phyloP scores from a whole-genome alignment of 2,888 invertebrate genomes.

The Cylindroiulus punctatus region DNA sequence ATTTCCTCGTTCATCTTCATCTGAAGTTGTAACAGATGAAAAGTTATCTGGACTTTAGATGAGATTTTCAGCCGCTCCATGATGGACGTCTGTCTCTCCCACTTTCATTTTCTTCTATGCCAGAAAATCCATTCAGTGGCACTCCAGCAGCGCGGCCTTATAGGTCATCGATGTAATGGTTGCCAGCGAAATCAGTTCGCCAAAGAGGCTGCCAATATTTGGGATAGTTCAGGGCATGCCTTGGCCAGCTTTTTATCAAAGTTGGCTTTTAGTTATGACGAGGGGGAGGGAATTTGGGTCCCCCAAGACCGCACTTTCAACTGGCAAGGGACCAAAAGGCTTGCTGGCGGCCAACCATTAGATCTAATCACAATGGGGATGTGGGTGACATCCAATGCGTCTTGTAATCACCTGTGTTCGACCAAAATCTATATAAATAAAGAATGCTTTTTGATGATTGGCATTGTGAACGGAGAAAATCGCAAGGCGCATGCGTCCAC shows the following conservation, averaged over 20 bases:
- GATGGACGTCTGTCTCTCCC: conserved; percentile 42
- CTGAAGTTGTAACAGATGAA: conserved; percentile 34
- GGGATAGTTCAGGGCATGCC: conserved; percentile 27
- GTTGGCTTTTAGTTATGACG: conserved; percentile 29
- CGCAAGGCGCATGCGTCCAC: background rate
- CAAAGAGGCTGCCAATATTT: conserved; percentile 42
- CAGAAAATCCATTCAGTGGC: conserved; percentile 42
- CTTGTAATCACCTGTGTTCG: conserved; percentile 34
- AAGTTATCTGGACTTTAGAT: conserved; percentile 38
- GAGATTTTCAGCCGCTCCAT: conserved; percentile 12
- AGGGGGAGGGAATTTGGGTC: background rate
- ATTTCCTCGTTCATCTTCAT: conserved; percentile 42
- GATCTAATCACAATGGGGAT: conserved; percentile 5
- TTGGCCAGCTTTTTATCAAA: conserved; percentile 4
- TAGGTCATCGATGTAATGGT: conserved; percentile 42
- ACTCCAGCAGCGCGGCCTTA: conserved; percentile 29
- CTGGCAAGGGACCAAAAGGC: conserved; percentile 19
- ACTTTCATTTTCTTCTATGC: conserved; percentile 38
- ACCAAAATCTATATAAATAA: conserved; percentile 28
- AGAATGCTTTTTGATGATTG: conserved; percentile 20
- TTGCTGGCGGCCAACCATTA: conserved; percentile 25
- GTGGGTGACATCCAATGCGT: conserved; percentile 15
- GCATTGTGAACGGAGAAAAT: background rate
- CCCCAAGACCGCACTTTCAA: background rate
- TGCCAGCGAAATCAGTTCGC: conserved; percentile 34